Base-by-base conservation (phyloP, 92 coral and sea anemone species). In the Phenganax marumi region DNA sequence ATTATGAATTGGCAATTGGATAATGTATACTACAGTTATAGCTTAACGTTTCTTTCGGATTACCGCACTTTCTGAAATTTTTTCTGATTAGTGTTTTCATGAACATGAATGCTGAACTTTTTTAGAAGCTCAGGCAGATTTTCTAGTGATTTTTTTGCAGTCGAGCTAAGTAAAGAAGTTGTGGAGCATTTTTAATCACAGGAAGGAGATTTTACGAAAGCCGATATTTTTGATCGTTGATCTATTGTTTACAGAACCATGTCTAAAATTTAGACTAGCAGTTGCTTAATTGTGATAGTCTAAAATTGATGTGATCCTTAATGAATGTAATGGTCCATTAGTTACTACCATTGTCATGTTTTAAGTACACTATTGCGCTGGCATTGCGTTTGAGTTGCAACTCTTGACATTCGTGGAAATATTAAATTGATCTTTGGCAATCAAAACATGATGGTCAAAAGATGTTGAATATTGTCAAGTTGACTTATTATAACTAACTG, bases 181-280 rank as follows among this genome's bases (percentile, higher is more conserved):
- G 49, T 39, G 68, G 17, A 52, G 52, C 68, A 14, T 49, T 50
- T 48, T 39, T 54, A 76, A 52, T 6, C 24, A 56, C 81, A 76
- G 81, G 81, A 76, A 76, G 26, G 69, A 43, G 51, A 14, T 76
- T 74, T 24, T 76, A 55, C 81, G 57, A 54, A 76, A 76, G 81
- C 81, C 57, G 65, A 56, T 76, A 76, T 76, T 50, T 76, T 24
- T 56, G n/a, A 76, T 76, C 39, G 5, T 76, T 76, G 68, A 24
- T 56, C 68, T 54, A 76, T 76, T 76, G 81, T 76, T 76, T 76
- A 55, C 68, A 76, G 43, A 76, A 76, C 50, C 22, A 24, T 56
- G 53, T 56, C 65, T 39, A 50, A 56, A 18, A 21, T 16, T 56
- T 39, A 21, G 62, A 48, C 51, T 54, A 55, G 33, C 33, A 24